Evolutionary conservation across 2,113 vertebrate genomes (phyloP), one percentile per base, ranked within the genome.

Genomic region (Papio anubis): DNA sequence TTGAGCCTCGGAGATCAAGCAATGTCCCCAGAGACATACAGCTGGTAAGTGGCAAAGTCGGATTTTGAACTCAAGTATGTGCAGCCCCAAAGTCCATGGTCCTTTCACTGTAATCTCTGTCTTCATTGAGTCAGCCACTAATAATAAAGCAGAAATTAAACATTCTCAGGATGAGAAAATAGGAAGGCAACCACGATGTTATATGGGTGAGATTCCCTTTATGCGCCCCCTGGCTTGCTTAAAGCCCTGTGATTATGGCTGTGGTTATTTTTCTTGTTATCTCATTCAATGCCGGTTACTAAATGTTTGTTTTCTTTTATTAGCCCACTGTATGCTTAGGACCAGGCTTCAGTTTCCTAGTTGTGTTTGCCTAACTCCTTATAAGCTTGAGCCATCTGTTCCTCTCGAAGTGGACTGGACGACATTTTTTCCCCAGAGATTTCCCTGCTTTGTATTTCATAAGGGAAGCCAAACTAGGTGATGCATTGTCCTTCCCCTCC

Each of bases 271-370:
- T 76, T 45, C 84, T 76, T 59, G 68, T 87, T 95, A 94, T 96
- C 95, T 88, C 90, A n/a, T 91, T 92, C 76, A 68, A 66, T 27
- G 35, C 20, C 20, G 90, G 94, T 73, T 92, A 52, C 90, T 86
- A 93, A 95, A 96, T 97, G 88, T 98, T 98, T 98, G 94, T 95
- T 97, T 97, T 97, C 96, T 90, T 98, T 97, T 94, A 97, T 98
- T 96, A 95, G 93, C 78, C 32, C 45, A 43, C 75, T 91, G 96
- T 93, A 64, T 79, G 79, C 86, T 94, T 32, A 83, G 86, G 79
- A 78, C 50, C 88, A 70, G 95, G 92, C 25, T 82, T 48, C 13
- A 20, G 92, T 57, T 94, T 81, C 76, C 64, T 55, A 21, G 72
- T 25, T 52, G 10, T 97, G 97, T 97, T 98, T 98, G 90, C 82